Evolutionary conservation across 2,113 vertebrate species (phyloP).

Genomic region (Pseudolaguvia tuberculata): DNA sequence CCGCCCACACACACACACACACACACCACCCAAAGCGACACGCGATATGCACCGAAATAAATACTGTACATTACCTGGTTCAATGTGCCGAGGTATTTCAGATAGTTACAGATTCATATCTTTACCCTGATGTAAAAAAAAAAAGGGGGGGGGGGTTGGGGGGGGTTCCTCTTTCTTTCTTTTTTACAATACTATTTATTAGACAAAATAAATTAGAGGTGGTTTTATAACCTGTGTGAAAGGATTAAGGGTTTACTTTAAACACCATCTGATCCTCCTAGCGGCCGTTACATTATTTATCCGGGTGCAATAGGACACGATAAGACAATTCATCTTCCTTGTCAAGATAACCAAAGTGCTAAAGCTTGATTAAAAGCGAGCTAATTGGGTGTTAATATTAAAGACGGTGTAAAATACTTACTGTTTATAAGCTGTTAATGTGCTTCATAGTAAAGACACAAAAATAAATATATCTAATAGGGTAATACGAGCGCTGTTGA

Average conservation of each 20-base stretch:
- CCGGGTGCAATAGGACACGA: not conserved
- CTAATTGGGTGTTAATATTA: constrained; percentile 17
- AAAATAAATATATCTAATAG: not conserved
- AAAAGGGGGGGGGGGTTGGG: too few species aligned
- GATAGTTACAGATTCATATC: constrained; percentile 14
- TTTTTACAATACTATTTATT: not conserved
- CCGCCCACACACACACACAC: too few species aligned
- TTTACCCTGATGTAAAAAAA: constrained; percentile 32
- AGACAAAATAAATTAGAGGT: not conserved
- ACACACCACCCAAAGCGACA: not conserved
- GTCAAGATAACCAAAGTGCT: not conserved
- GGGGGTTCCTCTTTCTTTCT: not conserved
- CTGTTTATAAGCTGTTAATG: not conserved
- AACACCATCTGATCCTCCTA: not conserved
- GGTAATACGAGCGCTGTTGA: not conserved
- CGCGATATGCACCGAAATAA: constrained; percentile 38
- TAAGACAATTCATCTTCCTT: constrained; percentile 4
- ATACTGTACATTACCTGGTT: constrained; percentile 46
- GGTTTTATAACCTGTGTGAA: not conserved
- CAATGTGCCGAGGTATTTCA: constrained; percentile 46
- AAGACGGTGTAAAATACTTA: not conserved
- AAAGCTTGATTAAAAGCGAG: constrained; percentile 1
- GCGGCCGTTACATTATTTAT: constrained; percentile 3
- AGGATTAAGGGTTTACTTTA: constrained; percentile 4
- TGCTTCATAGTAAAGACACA: not conserved